Evolutionary conservation across 2,797 vertebrate genomes (phyloP).

Genomic region (Synaphobranchus kaupii): DNA sequence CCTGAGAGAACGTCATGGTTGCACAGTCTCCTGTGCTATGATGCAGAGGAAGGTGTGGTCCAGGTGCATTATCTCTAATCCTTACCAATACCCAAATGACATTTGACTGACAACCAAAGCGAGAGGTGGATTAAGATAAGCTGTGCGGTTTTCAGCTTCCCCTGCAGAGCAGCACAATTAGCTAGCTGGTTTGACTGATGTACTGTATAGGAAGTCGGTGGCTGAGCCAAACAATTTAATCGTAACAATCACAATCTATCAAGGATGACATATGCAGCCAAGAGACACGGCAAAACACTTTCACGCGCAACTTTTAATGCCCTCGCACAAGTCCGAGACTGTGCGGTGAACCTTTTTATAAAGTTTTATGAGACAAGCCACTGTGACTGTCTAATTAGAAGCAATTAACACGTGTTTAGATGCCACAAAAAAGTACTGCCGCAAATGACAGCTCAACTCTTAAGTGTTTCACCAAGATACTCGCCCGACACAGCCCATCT

Average conservation of each 20-base stretch:
- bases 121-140: background rate
- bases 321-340: background rate
- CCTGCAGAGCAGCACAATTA: background rate
- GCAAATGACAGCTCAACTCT: conserved; percentile 4
- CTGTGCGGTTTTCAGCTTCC: background rate
- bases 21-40: background rate
- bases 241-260: background rate
- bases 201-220: background rate
- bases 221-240: background rate
- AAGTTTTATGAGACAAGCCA: background rate
- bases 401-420: background rate
- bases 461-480: background rate
- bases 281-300: background rate
- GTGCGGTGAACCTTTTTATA: background rate
- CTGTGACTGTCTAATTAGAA: background rate
- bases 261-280: background rate
- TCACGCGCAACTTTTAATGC: background rate
- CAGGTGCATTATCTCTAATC: background rate
- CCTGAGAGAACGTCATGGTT: background rate
- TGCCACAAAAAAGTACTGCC: background rate
- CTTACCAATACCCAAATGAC: background rate
- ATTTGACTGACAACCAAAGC: background rate
- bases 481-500: conserved; percentile 5
- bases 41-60: background rate
- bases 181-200: background rate